phyloP scores from a whole-genome alignment of 1,140 invertebrate genomes.

The Hycleus phaleratus region DNA sequence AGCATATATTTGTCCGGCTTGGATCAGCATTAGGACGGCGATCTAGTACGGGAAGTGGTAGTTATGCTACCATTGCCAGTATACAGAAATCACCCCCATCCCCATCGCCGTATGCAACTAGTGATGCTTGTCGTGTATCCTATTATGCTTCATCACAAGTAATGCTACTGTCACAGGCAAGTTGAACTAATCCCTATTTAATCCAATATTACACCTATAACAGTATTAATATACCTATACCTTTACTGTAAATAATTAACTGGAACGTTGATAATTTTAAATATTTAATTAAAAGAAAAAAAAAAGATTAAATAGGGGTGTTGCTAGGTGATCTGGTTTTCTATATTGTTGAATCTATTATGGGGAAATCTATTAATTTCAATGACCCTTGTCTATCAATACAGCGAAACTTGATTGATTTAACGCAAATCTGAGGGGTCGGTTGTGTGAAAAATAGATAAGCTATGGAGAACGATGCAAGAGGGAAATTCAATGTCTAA shows the following conservation, averaged over 20 bases:
- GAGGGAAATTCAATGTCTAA: conserved; percentile 4
- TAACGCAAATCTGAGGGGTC: background rate
- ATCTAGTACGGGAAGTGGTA: conserved; percentile 65
- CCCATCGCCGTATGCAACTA: conserved; percentile 57
- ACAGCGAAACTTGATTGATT: background rate
- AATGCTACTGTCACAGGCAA: conserved; percentile 49
- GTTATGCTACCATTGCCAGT: conserved; percentile 72
- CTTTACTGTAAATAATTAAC: too few relatives aligned
- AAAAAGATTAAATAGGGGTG: background rate
- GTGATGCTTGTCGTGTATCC: conserved; percentile 46
- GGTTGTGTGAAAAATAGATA: conserved; percentile 8
- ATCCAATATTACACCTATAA: too few relatives aligned
- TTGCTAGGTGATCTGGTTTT: background rate
- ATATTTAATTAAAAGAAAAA: background rate
- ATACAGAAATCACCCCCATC: conserved; percentile 56
- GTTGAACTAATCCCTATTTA: conserved; percentile 13
- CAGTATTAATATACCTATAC: too few relatives aligned
- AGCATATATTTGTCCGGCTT: conserved; percentile 62
- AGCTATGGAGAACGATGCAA: conserved; percentile 1
- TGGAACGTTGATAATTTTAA: background rate
- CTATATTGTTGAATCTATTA: background rate
- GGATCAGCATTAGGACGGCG: conserved; percentile 56
- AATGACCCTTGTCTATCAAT: too few relatives aligned
- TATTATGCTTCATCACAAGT: conserved; percentile 54
- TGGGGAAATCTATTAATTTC: too few relatives aligned